Evolutionary conservation across 2,888 invertebrate genomes (phyloP), one percentile per base, ranked within the genome.

Genomic region (Agrochola lychnidis): DNA sequence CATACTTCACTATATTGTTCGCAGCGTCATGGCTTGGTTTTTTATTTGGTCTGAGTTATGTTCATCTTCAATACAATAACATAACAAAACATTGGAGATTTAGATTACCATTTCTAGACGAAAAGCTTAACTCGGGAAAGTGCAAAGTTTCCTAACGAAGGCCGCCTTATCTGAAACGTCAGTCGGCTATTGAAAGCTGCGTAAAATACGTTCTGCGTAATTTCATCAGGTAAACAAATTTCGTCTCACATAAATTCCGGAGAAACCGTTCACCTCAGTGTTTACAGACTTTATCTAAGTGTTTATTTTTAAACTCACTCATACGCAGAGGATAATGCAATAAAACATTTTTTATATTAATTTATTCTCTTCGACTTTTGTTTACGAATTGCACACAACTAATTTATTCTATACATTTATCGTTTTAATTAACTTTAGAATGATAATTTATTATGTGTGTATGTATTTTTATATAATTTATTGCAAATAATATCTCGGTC

Each of bases 331-430:
- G 83, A 85, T 85, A 45, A 83, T 81, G 88, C 88, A 93, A 93
- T 93, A 92, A 93, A 91, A 94, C 91, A 92, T 83, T 91, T 91
- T 92, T 76, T 78, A 77, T 79, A 88, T 93, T 93, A 92, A 93
- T 92, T 91, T 93, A 91, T 92, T 78, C 57, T 90, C 90, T 92
- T 89, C 90, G 91, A 91, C 91, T 91, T 92, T 91, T 95, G 94
- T 95, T 95, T 95, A 92, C 87, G 79, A 91, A 91, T 89, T 73
- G 77, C 81, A 57, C 72, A 70, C 73, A 83, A 83, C 85, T 83
- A 89, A 79, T 78, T 73, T 78, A 81, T 89, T 83, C 88, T 63
- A 59, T 22, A 45, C 42, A 56, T 84, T 88, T 91, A 92, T 94
- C 90, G 87, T 87, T 90, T 91, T 91, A 93, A 92, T 94, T 92